Base-by-base conservation (phyloP, 2,113 vertebrate genomes). In the Pandion haliaetus region DNA sequence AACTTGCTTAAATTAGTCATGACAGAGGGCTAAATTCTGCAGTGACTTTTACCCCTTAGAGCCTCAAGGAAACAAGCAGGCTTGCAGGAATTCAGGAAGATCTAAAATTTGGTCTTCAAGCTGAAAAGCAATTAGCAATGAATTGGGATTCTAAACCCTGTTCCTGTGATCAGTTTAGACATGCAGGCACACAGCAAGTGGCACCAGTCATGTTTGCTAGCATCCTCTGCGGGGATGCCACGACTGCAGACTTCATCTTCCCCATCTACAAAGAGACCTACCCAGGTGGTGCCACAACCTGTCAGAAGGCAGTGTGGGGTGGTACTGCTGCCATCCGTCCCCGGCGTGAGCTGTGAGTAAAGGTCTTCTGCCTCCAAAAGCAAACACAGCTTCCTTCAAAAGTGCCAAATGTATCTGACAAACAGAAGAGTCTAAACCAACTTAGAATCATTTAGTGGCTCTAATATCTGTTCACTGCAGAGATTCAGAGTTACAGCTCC, bases 1-100 rank as follows among this genome's bases (percentile, higher is more conserved):
- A 85, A 54, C 63, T 90, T 95, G 14, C 54, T 83, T 83, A 63
- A 96, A 96, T 96, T 91, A 93, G 17, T 86, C 52, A 79, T 89
- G 88, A 95, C 83, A 82, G 58, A 55, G 29, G 18, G 50, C 31
- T 93, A 45, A 89, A 91, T 63, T 86, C 81, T 76, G 17, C 42
- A 54, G 45, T 92, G 78, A 52, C 34, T 94, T 89, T 65, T 82
- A 80, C 65, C 52, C 50, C 72, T 76, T 79, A 38, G 21, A 80
- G 36, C 21, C 16, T 77, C n/a, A 8, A 40, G 78, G 63, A 93
- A 95, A 80, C 32, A 91, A 82, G 58, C 3, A 83, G 15, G 11
- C 42, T 82, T 77, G 14, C 1, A 4, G 50, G 50, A 58, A 82
- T 70, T 62, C n/a, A 50, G 54, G 50, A 14, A 94, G 59, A 70